These are phyloP conservation scores for Pollicipes pollicipes DNA, from an alignment of 1,140 invertebrate species.

Conservation along the genomic window DNA sequence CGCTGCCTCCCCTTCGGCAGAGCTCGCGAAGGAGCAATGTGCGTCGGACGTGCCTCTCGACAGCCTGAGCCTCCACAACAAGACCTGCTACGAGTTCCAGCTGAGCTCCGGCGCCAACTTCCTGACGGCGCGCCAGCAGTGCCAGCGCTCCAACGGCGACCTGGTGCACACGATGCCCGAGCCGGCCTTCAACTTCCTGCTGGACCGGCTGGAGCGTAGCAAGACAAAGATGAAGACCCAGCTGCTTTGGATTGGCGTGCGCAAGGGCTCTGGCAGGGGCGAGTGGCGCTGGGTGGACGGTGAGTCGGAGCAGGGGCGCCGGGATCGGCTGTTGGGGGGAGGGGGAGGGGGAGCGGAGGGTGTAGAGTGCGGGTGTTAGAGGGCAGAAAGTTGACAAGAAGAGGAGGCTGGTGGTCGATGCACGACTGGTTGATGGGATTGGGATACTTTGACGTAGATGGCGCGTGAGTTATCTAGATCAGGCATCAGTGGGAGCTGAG, in stretches of 20 bases:
- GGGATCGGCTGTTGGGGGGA: neutral
- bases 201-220: conserved; percentile 57
- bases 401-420: too few relatives aligned
- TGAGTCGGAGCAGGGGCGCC: conserved; percentile 27
- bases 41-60: conserved; percentile 20
- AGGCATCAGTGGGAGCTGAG: too few relatives aligned
- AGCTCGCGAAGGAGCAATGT: conserved; percentile 25
- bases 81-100: conserved; percentile 69
- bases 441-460: too few relatives aligned
- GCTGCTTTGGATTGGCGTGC: conserved; percentile 75
- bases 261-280: conserved; percentile 56
- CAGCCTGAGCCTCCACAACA: conserved; percentile 50
- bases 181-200: conserved; percentile 47
- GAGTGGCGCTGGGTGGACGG: conserved; percentile 83
- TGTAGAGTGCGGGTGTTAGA: neutral
- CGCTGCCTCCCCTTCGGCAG: conserved; percentile 17
- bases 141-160: conserved; percentile 42
- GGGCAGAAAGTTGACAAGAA: too few relatives aligned
- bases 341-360: neutral
- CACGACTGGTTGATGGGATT: too few relatives aligned
- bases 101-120: conserved; percentile 7
- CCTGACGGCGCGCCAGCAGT: conserved; percentile 45
- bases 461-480: too few relatives aligned
- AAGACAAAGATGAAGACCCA: conserved; percentile 61
- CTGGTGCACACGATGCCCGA: conserved; percentile 56